Evolutionary conservation across 2,797 vertebrate species (phyloP), one percentile per base, ranked within the genome.

Genomic region (Pangasius mekongensis): DNA sequence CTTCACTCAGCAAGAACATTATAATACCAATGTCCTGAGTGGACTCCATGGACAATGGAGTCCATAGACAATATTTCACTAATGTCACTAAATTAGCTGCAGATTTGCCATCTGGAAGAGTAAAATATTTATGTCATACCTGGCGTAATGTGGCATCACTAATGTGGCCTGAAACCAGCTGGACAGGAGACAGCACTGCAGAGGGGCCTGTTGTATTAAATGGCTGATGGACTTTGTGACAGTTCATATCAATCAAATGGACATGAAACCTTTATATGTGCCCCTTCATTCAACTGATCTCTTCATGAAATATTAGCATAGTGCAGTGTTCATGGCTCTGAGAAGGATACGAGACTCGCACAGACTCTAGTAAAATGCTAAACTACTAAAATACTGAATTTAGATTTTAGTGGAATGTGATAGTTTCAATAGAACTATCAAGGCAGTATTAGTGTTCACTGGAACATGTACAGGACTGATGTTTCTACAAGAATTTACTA

Each of bases 81-180:
- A n/a, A 85, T 74, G 52, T 43, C 33, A 60, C 20, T 74, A 58
- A 85, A 85, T 43, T 36, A 91, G 60, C 83, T 83, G 87, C 86
- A 83, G 69, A 86, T 90, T 86, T 90, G 81, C 83, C 88, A 91
- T 90, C 92, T 89, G 62, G 83, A 87, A 5, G 54, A 78, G 87
- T 86, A 76, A 90, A 89, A 89, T 91, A 87, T 90, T 88, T 71
- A 89, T 89, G 88, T 90, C 88, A 88, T 90, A 89, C 58, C 77
- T 91, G 89, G 89, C 85, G 86, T 92, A 93, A 92, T 94, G 91
- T 92, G 81, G 88, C 91, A 90, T 93, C 86, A 89, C 91, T 93
- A 92, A 93, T 93, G 88, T 87, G 83, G 77, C 76, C 39, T 89
- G 90, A 90, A 92, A 86, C 89, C 91, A 91, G 88, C 90, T 91